Percentiles rank a stretch among this genome's conserved stretches.
These are phyloP conservation scores for Umimayanthus chanpuru DNA, from an alignment of 92 coral and sea anemone species.

Conservation along the genomic window DNA sequence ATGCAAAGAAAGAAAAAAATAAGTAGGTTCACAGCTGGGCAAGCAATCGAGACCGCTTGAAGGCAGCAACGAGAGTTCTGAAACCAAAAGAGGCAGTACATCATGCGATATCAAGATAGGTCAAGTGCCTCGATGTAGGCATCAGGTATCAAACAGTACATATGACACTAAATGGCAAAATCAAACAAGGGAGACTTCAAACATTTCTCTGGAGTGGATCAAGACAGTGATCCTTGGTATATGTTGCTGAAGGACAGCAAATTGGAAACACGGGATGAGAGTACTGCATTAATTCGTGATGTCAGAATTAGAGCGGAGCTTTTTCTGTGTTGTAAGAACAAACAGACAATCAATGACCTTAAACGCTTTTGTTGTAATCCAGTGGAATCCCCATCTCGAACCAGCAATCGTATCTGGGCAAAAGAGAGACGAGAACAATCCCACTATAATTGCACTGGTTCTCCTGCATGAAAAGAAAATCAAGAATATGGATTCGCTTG, in stretches of 20 bases:
- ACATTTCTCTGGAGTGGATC: conserved; percentile 50
- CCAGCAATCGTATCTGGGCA: too few species aligned
- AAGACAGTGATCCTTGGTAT: conserved; percentile 65
- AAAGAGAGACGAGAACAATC: too few species aligned
- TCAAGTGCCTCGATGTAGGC: too few species aligned
- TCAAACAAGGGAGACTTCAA: neutral
- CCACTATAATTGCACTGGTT: too few species aligned
- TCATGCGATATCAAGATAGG: too few species aligned
- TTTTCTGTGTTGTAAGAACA: conserved; percentile 52
- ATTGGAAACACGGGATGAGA: conserved; percentile 16
- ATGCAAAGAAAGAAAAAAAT: too few species aligned
- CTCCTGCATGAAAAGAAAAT: neutral
- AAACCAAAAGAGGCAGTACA: too few species aligned
- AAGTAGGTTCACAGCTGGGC: too few species aligned
- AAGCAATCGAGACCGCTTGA: too few species aligned
- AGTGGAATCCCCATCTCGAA: conserved; percentile 49
- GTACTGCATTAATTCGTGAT: conserved; percentile 60
- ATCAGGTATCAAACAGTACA: too few species aligned
- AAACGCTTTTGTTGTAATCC: conserved; percentile 65
- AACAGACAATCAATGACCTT: conserved; percentile 23
- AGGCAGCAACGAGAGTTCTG: too few species aligned
- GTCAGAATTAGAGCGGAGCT: conserved; percentile 66
- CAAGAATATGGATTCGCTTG: neutral
- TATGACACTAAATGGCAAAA: too few species aligned
- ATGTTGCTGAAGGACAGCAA: conserved; percentile 53